phyloP scores from a whole-genome alignment of 2,888 invertebrate species.

The Emmelina monodactyla region DNA sequence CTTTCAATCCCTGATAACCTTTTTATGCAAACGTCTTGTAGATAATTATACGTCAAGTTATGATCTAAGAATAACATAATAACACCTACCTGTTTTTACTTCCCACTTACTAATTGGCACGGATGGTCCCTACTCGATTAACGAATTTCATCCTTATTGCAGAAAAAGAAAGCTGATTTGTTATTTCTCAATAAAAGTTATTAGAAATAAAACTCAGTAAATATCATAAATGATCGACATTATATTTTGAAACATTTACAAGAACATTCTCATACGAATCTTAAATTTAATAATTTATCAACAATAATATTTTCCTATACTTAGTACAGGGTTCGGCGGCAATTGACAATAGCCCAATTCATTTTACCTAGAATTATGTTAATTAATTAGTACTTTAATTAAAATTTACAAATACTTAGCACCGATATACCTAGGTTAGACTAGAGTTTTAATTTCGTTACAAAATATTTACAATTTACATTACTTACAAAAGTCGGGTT shows the following conservation, averaged over 20 bases:
- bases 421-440: slow-evolving; percentile 63
- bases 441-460: slow-evolving; percentile 37
- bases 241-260: slow-evolving; percentile 64
- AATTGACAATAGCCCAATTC: slow-evolving; percentile 40
- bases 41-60: no score
- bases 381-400: slow-evolving; percentile 19
- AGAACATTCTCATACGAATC: slow-evolving; percentile 24
- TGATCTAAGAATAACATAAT: no score
- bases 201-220: no score
- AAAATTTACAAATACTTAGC: slow-evolving; percentile 57
- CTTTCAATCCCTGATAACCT: no score
- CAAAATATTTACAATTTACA: slow-evolving; percentile 26
- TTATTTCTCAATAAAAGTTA: no score
- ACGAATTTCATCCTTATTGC: no score
- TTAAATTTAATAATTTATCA: slow-evolving; percentile 36
- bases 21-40: no score
- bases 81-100: no score
- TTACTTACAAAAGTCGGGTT: slow-evolving; percentile 12
- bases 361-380: slow-evolving; percentile 16
- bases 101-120: no score
- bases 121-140: no score
- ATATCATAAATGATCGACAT: slow-evolving; percentile 62
- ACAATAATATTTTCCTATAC: slow-evolving; percentile 48
- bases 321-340: slow-evolving; percentile 43
- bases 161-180: no score